These are phyloP conservation scores for Cataglyphis cursor DNA, from an alignment of 2,888 invertebrate species.

Conservation along the genomic window DNA sequence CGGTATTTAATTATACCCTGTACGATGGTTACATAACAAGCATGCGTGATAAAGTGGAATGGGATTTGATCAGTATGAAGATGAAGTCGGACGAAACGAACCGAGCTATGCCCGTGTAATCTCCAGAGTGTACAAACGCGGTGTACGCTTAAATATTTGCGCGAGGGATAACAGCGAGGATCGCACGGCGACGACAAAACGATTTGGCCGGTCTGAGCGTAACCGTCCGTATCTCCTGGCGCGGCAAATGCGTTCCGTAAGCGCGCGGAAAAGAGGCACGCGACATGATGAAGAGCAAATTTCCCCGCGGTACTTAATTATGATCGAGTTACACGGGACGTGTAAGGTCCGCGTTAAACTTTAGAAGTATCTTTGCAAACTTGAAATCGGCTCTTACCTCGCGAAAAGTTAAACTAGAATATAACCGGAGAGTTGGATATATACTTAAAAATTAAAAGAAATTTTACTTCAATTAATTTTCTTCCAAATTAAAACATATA, in stretches of 20 bases:
- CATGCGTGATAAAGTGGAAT: background rate
- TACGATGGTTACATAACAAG: slow-evolving; percentile 2
- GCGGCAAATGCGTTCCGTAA: slow-evolving; percentile 6
- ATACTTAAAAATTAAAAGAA: background rate
- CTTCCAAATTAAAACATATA: background rate
- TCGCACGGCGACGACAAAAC: slow-evolving; percentile 38
- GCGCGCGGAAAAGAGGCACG: slow-evolving; percentile 4
- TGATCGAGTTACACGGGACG: slow-evolving; percentile 28
- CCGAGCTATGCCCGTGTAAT: slow-evolving; percentile 31
- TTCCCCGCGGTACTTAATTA: slow-evolving; percentile 39
- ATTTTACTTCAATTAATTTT: background rate
- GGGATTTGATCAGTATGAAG: slow-evolving; percentile 37
- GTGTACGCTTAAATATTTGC: slow-evolving; percentile 54
- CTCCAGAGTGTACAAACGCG: slow-evolving; percentile 35
- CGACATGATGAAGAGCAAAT: slow-evolving; percentile 21
- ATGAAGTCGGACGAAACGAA: slow-evolving; percentile 52
- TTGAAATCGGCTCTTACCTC: background rate
- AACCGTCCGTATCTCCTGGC: slow-evolving; percentile 13
- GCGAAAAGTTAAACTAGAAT: background rate
- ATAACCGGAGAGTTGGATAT: background rate
- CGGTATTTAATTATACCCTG: background rate
- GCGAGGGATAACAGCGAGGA: slow-evolving; percentile 32
- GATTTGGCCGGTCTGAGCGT: slow-evolving; percentile 38
- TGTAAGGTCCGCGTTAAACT: slow-evolving; percentile 9
- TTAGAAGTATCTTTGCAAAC: slow-evolving; percentile 14